Evolutionary conservation across 2,113 vertebrate genomes (phyloP).

Genomic region (Anarhynchus alexandrinus): DNA sequence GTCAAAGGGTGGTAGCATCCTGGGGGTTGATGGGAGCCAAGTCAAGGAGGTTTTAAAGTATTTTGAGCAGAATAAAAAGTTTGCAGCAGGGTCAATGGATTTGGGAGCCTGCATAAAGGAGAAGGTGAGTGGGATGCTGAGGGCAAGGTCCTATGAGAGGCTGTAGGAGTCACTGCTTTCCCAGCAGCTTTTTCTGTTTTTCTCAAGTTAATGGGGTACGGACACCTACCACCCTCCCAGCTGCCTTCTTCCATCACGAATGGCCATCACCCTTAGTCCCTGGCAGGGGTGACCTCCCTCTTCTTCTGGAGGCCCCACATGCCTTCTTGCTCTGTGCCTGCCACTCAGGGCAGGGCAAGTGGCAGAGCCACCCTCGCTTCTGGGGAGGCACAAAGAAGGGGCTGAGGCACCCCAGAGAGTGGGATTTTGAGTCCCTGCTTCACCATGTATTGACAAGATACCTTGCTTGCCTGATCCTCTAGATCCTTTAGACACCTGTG

Average conservation of each 20-base stretch:
- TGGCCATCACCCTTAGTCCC: neutral
- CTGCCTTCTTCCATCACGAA: neutral
- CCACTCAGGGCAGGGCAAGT: neutral
- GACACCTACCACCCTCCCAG: neutral
- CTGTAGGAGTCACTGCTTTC: neutral
- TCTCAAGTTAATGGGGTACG: neutral
- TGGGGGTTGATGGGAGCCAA: neutral
- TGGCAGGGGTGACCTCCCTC: neutral
- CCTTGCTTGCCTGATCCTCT: neutral
- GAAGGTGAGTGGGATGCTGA: neutral
- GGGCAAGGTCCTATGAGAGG: neutral
- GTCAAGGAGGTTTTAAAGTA: neutral
- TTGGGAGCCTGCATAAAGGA: neutral
- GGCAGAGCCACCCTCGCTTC: neutral
- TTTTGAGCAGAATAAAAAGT: neutral
- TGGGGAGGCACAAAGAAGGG: accelerated
- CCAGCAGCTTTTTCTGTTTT: neutral
- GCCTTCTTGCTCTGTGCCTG: neutral
- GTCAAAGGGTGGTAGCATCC: neutral
- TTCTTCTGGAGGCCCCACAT: neutral
- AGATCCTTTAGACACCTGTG: neutral
- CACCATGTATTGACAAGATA: neutral
- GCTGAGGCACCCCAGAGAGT: neutral
- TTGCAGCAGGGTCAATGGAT: neutral
- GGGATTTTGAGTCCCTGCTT: neutral